phyloP scores from a whole-genome alignment of 2,797 vertebrate species.

The Alca torda region DNA sequence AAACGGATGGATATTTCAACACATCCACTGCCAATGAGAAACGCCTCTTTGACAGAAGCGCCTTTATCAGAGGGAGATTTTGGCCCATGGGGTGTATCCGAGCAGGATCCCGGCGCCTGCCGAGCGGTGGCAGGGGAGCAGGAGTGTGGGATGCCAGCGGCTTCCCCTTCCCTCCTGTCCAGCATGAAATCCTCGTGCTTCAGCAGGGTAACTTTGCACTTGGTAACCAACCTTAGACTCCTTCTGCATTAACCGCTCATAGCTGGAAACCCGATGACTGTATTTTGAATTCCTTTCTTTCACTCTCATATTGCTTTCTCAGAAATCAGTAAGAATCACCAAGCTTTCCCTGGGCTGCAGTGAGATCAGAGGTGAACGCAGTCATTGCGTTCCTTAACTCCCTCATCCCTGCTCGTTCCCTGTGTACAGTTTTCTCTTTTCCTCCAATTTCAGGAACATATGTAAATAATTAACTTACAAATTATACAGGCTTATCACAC shows the following conservation, averaged over 20 bases:
- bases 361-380: not conserved
- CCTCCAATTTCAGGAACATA: conserved; percentile 50
- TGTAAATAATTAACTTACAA: conserved; percentile 70
- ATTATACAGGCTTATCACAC: conserved; percentile 55
- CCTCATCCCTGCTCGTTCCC: not conserved
- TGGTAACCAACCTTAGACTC: fast-evolving
- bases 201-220: not conserved
- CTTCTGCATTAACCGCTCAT: not conserved
- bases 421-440: conserved; percentile 7
- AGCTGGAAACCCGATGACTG: not conserved
- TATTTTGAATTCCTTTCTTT: not conserved
- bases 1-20: not conserved
- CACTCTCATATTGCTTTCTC: not conserved
- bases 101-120: fast-evolving
- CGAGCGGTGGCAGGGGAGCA: fast-evolving
- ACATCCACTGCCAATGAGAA: not conserved
- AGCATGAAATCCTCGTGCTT: not conserved
- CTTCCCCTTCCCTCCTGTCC: not conserved
- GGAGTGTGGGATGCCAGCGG: not conserved
- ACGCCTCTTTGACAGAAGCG: not conserved
- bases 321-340: not conserved
- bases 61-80: not conserved
- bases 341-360: not conserved
- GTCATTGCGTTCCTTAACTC: not conserved
- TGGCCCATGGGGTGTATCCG: not conserved